phyloP scores from a whole-genome alignment of 2,113 vertebrate species.

The Regulus satrapa region DNA sequence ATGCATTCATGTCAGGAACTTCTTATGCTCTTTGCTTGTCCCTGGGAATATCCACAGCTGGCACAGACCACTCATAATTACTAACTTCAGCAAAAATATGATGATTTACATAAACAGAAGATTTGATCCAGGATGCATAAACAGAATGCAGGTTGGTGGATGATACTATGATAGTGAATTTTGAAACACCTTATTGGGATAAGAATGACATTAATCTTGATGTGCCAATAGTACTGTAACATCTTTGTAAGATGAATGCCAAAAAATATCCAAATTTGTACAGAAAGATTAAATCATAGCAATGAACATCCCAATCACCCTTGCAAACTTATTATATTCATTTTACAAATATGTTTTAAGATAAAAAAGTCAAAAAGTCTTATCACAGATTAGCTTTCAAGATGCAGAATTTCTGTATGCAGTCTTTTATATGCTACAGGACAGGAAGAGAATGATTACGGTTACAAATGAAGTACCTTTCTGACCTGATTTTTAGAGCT shows the following conservation, averaged over 20 bases:
- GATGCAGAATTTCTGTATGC: not conserved
- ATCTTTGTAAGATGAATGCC: not conserved
- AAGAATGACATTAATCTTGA: not conserved
- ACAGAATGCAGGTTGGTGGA: not conserved
- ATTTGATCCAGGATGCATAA: not conserved
- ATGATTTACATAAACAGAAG: not conserved
- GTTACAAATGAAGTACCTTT: not conserved
- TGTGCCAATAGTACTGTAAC: not conserved
- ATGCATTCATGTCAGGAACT: not conserved
- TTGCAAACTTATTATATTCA: not conserved
- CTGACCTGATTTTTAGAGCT: not conserved
- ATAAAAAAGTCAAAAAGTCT: not conserved
- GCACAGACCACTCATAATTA: not conserved
- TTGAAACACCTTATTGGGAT: not conserved
- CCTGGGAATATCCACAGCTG: conserved; percentile 15
- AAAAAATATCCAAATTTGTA: not conserved
- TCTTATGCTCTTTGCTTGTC: not conserved
- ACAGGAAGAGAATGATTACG: not conserved
- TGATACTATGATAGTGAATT: not conserved
- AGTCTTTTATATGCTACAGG: not conserved
- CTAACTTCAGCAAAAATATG: conserved; percentile 23
- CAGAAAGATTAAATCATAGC: not conserved
- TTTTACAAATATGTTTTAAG: not conserved
- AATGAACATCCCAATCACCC: not conserved
- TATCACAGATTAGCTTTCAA: not conserved